Evolutionary conservation across 1,140 invertebrate genomes (phyloP).

Genomic region (Brachionus plicatilis): DNA sequence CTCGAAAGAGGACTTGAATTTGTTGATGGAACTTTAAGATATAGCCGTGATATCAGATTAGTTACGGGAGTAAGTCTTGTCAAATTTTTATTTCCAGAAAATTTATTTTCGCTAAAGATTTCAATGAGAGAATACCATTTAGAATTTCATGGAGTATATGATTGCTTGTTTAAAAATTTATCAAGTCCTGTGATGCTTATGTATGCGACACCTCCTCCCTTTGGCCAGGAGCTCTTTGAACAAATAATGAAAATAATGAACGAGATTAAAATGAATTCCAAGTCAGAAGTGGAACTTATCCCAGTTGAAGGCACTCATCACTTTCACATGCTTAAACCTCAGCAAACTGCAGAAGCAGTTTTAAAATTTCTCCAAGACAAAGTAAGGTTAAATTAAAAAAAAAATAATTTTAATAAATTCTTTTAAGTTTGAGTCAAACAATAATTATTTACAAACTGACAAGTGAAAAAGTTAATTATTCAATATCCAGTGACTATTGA

Average conservation of each 20-base stretch:
- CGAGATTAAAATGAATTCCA: slow-evolving; percentile 29
- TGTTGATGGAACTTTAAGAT: not conserved
- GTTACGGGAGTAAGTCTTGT: slow-evolving; percentile 20
- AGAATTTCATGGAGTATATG: slow-evolving; percentile 34
- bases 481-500: not conserved
- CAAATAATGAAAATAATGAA: slow-evolving; percentile 40
- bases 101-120: not conserved
- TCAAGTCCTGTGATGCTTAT: slow-evolving; percentile 28
- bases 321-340: slow-evolving; percentile 37
- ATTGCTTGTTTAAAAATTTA: slow-evolving; percentile 19
- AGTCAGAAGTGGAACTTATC: slow-evolving; percentile 8
- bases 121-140: slow-evolving; percentile 38
- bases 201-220: slow-evolving; percentile 22
- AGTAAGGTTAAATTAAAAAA: not conserved
- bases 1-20: not conserved
- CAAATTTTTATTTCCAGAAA: not conserved
- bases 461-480: not conserved
- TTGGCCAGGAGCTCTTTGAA: slow-evolving; percentile 28
- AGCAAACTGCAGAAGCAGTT: not conserved
- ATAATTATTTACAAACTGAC: not conserved
- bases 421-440: not conserved
- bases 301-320: slow-evolving; percentile 33
- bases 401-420: not conserved
- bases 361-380: slow-evolving; percentile 21
- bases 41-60: slow-evolving; percentile 29